Evolutionary conservation across 1,140 invertebrate genomes (phyloP).

Genomic region (Drosophila serrata): DNA sequence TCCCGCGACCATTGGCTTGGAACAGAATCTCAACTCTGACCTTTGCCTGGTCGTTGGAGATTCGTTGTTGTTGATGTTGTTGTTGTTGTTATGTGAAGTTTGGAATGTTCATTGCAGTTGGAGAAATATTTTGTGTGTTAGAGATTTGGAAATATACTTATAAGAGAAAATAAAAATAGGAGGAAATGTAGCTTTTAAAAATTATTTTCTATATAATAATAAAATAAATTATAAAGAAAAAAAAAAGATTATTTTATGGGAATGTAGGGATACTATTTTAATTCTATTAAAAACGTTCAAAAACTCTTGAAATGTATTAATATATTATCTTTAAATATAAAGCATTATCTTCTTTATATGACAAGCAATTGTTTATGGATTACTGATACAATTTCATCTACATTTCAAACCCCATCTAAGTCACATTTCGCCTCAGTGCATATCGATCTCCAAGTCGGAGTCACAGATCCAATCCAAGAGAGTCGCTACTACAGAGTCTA

Average conservation of each 20-base stretch:
- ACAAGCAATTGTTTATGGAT: too few relatives aligned
- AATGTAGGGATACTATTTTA: background rate
- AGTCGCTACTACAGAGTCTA: constrained; percentile 51
- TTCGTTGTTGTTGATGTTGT: background rate
- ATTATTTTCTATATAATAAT: background rate
- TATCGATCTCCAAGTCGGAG: constrained; percentile 4
- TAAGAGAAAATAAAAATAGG: too few relatives aligned
- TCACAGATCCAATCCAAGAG: constrained; percentile 32
- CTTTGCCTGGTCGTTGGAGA: constrained; percentile 19
- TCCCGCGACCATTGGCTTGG: constrained; percentile 5
- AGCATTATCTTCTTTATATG: too few relatives aligned
- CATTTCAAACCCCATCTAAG: background rate
- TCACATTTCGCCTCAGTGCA: background rate
- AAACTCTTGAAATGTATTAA: background rate
- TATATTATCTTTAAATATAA: background rate
- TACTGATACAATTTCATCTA: background rate
- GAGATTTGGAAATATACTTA: background rate
- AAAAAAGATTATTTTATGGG: background rate
- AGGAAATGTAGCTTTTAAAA: background rate
- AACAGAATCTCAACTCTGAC: constrained; percentile 42
- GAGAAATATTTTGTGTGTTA: background rate
- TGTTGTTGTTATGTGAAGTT: constrained; percentile 3
- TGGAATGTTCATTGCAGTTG: constrained; percentile 7
- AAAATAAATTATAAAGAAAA: background rate
- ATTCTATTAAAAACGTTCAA: background rate